Percentiles rank a stretch among this genome's conserved stretches.
These are phyloP conservation scores for Calcarius lapponicus DNA, from an alignment of 2,797 vertebrate species.

Conservation along the genomic window DNA sequence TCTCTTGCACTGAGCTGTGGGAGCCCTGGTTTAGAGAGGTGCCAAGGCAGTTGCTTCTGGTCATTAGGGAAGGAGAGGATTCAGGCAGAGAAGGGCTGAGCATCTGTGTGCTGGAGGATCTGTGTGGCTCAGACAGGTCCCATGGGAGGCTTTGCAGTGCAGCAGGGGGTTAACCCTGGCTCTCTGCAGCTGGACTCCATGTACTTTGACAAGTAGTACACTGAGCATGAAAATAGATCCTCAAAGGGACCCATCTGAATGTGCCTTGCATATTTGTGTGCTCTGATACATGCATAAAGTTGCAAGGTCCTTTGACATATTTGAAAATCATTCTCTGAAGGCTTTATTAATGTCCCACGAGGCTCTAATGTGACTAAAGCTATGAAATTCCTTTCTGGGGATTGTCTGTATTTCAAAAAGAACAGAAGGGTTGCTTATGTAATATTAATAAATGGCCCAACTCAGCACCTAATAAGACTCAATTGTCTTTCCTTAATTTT, in stretches of 20 bases:
- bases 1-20: background rate
- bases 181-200: background rate
- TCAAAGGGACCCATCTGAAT: background rate
- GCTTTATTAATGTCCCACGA: background rate
- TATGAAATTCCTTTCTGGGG: background rate
- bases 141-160: rapidly evolving
- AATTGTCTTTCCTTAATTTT: background rate
- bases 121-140: background rate
- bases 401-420: background rate
- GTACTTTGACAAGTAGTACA: background rate
- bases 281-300: background rate
- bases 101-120: background rate
- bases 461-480: background rate
- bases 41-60: background rate
- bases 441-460: background rate
- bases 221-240: background rate
- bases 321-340: background rate
- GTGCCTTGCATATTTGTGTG: background rate
- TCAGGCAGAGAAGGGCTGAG: background rate
- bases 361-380: background rate
- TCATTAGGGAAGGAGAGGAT: background rate
- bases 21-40: background rate
- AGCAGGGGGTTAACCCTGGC: background rate
- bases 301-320: background rate
- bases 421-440: background rate